Evolutionary conservation across 2,113 vertebrate species (phyloP).

Genomic region (Callipepla squamata): DNA sequence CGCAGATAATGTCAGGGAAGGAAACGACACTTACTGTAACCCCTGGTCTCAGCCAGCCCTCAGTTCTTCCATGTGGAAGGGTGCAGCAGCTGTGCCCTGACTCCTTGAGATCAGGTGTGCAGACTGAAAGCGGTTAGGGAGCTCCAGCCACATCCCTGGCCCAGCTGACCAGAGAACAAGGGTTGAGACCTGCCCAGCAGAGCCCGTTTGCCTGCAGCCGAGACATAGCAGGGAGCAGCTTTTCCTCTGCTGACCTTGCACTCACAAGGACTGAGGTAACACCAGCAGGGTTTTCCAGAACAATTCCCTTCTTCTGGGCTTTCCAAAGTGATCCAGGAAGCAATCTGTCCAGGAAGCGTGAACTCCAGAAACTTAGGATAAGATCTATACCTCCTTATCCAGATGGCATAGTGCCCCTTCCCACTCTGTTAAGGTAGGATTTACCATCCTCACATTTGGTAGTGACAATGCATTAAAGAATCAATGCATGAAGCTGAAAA

Average conservation of each 20-base stretch:
- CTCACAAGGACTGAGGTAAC: not conserved
- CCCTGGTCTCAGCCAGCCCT: not conserved
- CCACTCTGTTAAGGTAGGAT: not conserved
- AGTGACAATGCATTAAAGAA: not conserved
- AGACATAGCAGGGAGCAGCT: not conserved
- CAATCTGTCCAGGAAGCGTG: not conserved
- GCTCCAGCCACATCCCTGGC: not conserved
- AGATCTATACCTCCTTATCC: not conserved
- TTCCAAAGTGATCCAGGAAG: not conserved
- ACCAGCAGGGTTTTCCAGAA: not conserved
- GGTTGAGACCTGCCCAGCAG: not conserved
- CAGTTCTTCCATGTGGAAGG: not conserved
- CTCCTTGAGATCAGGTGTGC: not conserved
- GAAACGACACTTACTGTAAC: not conserved
- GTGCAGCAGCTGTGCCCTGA: not conserved
- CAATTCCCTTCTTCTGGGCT: not conserved
- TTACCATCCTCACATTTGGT: not conserved
- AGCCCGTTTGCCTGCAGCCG: slow-evolving; percentile 12
- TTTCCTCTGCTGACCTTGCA: not conserved
- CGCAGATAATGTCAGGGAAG: not conserved
- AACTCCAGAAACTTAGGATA: not conserved
- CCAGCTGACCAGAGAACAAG: not conserved
- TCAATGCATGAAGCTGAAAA: not conserved
- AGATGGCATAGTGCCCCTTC: not conserved
- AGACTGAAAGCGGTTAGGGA: not conserved